Evolutionary conservation across 2,888 invertebrate genomes (phyloP).

Genomic region (Drosophila percnosoma): DNA sequence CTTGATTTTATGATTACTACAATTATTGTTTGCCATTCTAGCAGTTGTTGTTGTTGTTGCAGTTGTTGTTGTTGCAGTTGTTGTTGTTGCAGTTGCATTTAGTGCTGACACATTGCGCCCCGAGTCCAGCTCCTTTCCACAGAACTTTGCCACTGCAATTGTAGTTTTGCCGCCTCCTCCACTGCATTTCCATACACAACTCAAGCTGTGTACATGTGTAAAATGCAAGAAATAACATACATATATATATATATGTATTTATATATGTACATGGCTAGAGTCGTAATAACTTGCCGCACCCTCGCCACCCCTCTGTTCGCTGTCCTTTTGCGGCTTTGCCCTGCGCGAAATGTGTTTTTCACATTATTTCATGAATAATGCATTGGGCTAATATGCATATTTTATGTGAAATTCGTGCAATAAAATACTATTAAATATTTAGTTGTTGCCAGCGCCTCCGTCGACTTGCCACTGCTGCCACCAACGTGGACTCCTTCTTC

Average conservation of each 20-base stretch:
- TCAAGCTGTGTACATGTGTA: slow-evolving; percentile 15
- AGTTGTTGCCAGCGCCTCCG: slow-evolving; percentile 69
- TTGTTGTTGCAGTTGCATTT: slow-evolving; percentile 28
- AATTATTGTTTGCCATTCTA: slow-evolving; percentile 57
- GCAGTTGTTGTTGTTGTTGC: slow-evolving; percentile 12
- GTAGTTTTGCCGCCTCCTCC: slow-evolving; percentile 45
- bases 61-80: slow-evolving; percentile 29
- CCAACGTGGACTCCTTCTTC: slow-evolving; percentile 22
- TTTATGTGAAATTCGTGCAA: slow-evolving; percentile 84
- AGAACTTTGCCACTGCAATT: slow-evolving; percentile 64
- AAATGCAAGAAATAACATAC: slow-evolving; percentile 25
- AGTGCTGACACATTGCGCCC: slow-evolving; percentile 51
- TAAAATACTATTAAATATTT: slow-evolving; percentile 85
- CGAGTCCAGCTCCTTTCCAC: slow-evolving; percentile 50
- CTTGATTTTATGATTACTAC: slow-evolving; percentile 80
- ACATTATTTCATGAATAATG: slow-evolving; percentile 84
- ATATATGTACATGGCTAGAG: not conserved
- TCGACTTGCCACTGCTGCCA: slow-evolving; percentile 28
- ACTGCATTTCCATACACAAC: slow-evolving; percentile 61
- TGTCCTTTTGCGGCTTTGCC: slow-evolving; percentile 57
- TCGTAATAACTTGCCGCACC: not conserved
- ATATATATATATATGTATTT: not conserved
- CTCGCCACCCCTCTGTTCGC: not conserved
- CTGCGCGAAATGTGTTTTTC: slow-evolving; percentile 76
- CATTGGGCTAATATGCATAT: slow-evolving; percentile 84